Evolutionary conservation across 2,113 vertebrate genomes (phyloP), one percentile per base, ranked within the genome.

Genomic region (Hyla sarda): DNA sequence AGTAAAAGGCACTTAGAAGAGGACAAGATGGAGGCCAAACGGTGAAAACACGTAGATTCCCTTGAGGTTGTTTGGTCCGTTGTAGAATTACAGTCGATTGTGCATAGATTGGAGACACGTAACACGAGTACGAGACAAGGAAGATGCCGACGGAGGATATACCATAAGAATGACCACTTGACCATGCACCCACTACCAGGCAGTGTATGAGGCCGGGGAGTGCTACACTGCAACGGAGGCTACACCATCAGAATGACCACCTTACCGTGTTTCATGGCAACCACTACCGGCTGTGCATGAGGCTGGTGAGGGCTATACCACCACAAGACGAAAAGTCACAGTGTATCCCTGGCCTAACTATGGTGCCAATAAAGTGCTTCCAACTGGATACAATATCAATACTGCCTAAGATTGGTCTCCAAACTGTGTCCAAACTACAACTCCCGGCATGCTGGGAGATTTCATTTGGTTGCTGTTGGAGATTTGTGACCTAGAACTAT

Each of bases 41-140:
- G 41, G 16, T 67, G 60, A 67, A 48, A 32, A 48, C 3, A 62
- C 56, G 45, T 32, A 50, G 56, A 65, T 82, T 82, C 58, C 78
- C 78, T 81, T 80, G 77, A 80, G 78, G 12, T 65, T 47, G 56
- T 81, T 65, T 81, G 79, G 58, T 82, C 60, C 56, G 28, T 50
- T 67, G 60, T n/a, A 82, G 25, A 80, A 69, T 67, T n/a, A 67
- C 79, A 50, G 79, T 69, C 60, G 17, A 62, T 48, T 50, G 73
- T 76, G 73, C 73, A 76, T 76, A 28, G n/a, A 76, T 76, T 28
- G 73, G n/a, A 50, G 25, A 52, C 47, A 25, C 10, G 25, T 50
- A 76, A 76, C 3, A 71, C 13, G 67, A 37, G 32, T 37, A 41
- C 8, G 34, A 71, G 34, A 71, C 67, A 10, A 41, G 34, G 28